phyloP scores from a whole-genome alignment of 2,888 invertebrate species.

The Ctena decussata region DNA sequence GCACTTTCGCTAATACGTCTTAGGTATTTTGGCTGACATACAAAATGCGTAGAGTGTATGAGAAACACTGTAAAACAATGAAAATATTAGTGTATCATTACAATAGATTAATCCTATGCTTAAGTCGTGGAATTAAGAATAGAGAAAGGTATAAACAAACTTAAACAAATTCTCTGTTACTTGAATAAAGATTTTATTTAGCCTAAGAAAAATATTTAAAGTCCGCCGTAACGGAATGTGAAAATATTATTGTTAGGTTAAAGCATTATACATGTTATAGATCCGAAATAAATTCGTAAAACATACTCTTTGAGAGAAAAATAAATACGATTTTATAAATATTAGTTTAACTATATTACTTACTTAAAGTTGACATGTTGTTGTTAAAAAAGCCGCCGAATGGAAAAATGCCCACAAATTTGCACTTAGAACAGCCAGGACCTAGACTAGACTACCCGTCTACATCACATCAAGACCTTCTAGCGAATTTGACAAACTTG shows the following conservation, averaged over 20 bases:
- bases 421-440: too few relatives aligned
- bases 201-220: slow-evolving; percentile 41
- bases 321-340: slow-evolving; percentile 49
- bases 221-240: slow-evolving; percentile 19
- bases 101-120: slow-evolving; percentile 52
- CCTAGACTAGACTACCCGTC: too few relatives aligned
- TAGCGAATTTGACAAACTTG: too few relatives aligned
- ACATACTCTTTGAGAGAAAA: slow-evolving; percentile 4
- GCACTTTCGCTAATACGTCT: slow-evolving; percentile 26
- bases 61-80: slow-evolving; percentile 61
- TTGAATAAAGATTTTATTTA: slow-evolving; percentile 45
- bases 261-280: slow-evolving; percentile 28
- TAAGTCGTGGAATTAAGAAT: slow-evolving; percentile 34
- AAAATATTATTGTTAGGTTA: slow-evolving; percentile 63
- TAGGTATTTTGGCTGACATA: neutral
- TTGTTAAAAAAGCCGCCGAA: too few relatives aligned
- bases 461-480: too few relatives aligned
- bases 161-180: slow-evolving; percentile 42
- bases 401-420: too few relatives aligned
- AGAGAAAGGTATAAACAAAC: slow-evolving; percentile 54
- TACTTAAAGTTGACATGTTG: slow-evolving; percentile 39
- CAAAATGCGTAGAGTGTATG: slow-evolving; percentile 57
- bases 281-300: slow-evolving; percentile 6
- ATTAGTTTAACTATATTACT: slow-evolving; percentile 56
- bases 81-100: slow-evolving; percentile 64